Conservation (phyloP, 2,888 invertebrate species). For the Pyrgus malvae region DNA sequence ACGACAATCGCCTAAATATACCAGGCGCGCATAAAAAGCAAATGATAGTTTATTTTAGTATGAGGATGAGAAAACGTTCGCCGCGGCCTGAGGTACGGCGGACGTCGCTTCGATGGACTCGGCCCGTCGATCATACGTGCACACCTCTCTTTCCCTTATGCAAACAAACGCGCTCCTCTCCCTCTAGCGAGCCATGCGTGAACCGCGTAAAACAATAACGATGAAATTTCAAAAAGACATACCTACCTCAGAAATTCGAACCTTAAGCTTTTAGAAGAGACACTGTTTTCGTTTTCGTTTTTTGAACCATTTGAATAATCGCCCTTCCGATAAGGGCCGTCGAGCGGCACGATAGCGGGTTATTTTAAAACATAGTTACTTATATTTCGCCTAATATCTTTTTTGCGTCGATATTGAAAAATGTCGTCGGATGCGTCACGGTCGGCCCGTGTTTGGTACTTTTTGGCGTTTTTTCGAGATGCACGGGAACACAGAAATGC, state of each 20-base stretch:
- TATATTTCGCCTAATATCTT: slow-evolving; percentile 46
- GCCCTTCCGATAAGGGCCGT: slow-evolving; percentile 44
- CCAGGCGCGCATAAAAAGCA: slow-evolving; percentile 70
- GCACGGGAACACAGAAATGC: slow-evolving; percentile 73
- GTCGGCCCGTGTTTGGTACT: slow-evolving; percentile 47
- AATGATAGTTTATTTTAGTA: slow-evolving; percentile 71
- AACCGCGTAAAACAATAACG: slow-evolving; percentile 69
- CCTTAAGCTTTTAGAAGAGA: slow-evolving; percentile 44
- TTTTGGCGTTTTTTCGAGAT: slow-evolving; percentile 47
- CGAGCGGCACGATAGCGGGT: slow-evolving; percentile 36
- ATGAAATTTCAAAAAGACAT: slow-evolving; percentile 56
- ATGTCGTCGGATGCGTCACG: slow-evolving; percentile 67
- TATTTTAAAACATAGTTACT: slow-evolving; percentile 36
- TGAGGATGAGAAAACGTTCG: slow-evolving; percentile 76
- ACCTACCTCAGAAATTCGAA: slow-evolving; percentile 49
- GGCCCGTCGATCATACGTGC: slow-evolving; percentile 69
- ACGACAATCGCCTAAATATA: slow-evolving; percentile 76
- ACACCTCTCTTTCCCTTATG: slow-evolving; percentile 49
- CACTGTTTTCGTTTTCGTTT: slow-evolving; percentile 34
- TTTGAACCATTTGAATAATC: slow-evolving; percentile 36
- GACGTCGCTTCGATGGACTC: slow-evolving; percentile 63
- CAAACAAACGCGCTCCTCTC: slow-evolving; percentile 37
- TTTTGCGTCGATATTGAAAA: slow-evolving; percentile 64
- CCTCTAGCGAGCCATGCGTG: slow-evolving; percentile 55
- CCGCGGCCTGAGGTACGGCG: slow-evolving; percentile 68